These are phyloP conservation scores for Actinernus sp. DNA, from an alignment of 92 coral and sea anemone species.

Conservation along the genomic window DNA sequence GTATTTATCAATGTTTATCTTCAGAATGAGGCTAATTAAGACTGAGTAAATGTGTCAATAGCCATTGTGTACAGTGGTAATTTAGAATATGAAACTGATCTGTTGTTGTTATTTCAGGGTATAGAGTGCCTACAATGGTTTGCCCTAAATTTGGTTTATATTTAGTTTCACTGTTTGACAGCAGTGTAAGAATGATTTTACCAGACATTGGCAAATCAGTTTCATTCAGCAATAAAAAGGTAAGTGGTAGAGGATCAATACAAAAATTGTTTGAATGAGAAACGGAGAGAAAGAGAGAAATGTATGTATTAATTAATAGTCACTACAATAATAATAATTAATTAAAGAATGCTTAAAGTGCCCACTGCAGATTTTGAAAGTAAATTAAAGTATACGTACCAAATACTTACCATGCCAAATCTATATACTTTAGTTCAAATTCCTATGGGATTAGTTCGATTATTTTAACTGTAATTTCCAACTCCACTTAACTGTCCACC, in stretches of 20 bases:
- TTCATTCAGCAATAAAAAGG: slow-evolving; percentile 73
- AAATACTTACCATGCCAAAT: too few relatives aligned
- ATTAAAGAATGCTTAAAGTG: too few relatives aligned
- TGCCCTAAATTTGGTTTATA: slow-evolving; percentile 79
- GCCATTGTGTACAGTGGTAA: neutral
- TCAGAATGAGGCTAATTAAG: too few relatives aligned
- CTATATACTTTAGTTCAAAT: too few relatives aligned
- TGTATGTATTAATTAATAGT: neutral
- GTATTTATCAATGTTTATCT: too few relatives aligned
- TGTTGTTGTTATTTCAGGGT: slow-evolving; percentile 48
- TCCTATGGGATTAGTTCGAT: too few relatives aligned
- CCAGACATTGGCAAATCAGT: slow-evolving; percentile 76
- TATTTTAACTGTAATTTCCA: too few relatives aligned
- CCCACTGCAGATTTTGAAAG: too few relatives aligned
- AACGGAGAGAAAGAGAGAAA: neutral
- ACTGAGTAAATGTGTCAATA: too few relatives aligned
- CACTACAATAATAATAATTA: too few relatives aligned
- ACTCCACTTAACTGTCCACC: too few relatives aligned
- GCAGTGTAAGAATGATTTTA: slow-evolving; percentile 64
- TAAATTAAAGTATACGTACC: too few relatives aligned
- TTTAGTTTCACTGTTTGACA: slow-evolving; percentile 69
- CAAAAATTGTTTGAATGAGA: neutral
- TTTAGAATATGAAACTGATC: neutral
- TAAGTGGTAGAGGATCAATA: slow-evolving; percentile 8
- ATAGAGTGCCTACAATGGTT: slow-evolving; percentile 74